These are phyloP conservation scores for Heliconius erato DNA, from an alignment of 2,888 invertebrate genomes.

Conservation along the genomic window DNA sequence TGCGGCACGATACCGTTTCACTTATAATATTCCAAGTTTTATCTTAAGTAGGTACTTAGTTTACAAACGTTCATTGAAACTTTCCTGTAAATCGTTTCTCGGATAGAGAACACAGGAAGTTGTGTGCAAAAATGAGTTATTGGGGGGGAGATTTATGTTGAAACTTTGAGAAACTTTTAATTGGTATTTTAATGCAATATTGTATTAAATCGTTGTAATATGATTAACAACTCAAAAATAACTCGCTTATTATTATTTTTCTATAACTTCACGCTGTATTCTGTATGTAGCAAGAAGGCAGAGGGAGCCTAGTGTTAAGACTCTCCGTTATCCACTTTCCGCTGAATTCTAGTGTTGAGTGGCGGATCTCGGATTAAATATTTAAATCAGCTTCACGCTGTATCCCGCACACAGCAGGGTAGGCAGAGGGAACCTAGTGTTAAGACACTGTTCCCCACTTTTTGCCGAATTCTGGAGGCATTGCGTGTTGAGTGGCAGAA, in stretches of 20 bases:
- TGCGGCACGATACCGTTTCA: background rate
- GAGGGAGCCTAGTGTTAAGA: too few relatives aligned
- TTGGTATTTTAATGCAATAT: background rate
- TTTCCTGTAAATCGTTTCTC: constrained; percentile 10
- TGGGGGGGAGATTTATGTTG: background rate
- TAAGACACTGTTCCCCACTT: too few relatives aligned
- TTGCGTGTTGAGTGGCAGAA: too few relatives aligned
- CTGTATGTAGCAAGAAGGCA: too few relatives aligned
- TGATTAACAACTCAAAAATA: background rate
- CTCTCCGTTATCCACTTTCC: too few relatives aligned
- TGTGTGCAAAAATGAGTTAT: background rate
- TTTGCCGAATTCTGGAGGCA: too few relatives aligned
- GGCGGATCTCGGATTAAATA: too few relatives aligned
- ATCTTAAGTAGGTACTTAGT: constrained; percentile 21
- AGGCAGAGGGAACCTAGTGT: too few relatives aligned
- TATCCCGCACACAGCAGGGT: too few relatives aligned
- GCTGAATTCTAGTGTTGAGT: too few relatives aligned
- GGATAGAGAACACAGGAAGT: constrained; percentile 15
- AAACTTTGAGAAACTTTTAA: background rate
- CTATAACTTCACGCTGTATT: too few relatives aligned
- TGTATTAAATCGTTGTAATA: background rate
- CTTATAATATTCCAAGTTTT: constrained; percentile 23
- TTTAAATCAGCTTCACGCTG: too few relatives aligned
- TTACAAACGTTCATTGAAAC: constrained; percentile 30
- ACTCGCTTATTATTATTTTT: background rate